Evolutionary conservation across 2,888 invertebrate species (phyloP), one percentile per base, ranked within the genome.

Genomic region (Epirrhoe alternata): DNA sequence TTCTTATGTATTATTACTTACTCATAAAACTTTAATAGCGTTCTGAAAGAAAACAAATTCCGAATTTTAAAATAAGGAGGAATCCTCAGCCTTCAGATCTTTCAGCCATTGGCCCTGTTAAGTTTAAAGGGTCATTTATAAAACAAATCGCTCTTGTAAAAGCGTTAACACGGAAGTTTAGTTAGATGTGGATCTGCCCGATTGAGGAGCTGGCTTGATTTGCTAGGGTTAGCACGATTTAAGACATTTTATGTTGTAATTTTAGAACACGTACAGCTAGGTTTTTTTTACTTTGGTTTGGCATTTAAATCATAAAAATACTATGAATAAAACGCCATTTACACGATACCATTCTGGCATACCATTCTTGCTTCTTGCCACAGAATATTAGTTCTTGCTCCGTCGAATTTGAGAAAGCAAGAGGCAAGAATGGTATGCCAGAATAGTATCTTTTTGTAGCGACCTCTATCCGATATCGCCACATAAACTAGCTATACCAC

Each of bases 71-170:
- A 30, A 59, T n/a, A 60, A 52, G 51, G 14, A 31, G 42, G 14
- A 51, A 45, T 24, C 14, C 52, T 52, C 51, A 45, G 33, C 61
- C 54, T 54, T 54, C 12, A 54, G 53, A 50, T 61, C 55, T 55
- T 30, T 61, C 55, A 55, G 55, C 54, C 5, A 10, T 8, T 30
- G 30, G 60, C 42, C 51, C 35, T 61, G 33, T 35, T 33, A 64
- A 64, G 35, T 68, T 72, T 66, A 67, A 69, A 62, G 47, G 65
- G 53, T 64, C 68, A 64, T 75, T 72, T 72, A 68, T 72, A 60
- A 67, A 67, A 68, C 69, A 69, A 74, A 74, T 71, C 64, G 66
- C 66, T 61, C 61, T 68, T 68, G 66, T 64, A 55, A 64, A 56
- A 66, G 53, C 66, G 54, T 64, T 64, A 70, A 66, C 69, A 69